phyloP scores from a whole-genome alignment of 2,113 vertebrate genomes.

The Mus musculus region DNA sequence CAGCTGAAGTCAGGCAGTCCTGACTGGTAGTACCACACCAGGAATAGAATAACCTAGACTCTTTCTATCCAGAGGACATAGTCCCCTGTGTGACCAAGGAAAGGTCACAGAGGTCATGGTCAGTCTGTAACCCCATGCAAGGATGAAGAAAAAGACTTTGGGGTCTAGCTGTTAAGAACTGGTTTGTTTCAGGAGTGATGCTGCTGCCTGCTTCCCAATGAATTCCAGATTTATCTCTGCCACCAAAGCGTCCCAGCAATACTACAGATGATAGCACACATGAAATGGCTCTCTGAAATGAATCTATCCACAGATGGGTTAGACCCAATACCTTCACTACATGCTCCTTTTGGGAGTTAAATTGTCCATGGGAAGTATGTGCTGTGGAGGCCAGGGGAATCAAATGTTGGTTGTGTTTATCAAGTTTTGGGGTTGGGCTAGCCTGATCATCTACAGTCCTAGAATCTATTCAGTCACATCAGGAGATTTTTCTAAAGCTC shows the following conservation, averaged over 20 bases:
- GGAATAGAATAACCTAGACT: not conserved
- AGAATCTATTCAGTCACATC: not conserved
- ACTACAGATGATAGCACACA: not conserved
- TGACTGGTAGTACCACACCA: not conserved
- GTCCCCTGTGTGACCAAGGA: not conserved
- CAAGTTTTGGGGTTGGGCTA: not conserved
- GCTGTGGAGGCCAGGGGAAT: not conserved
- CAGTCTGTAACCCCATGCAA: not conserved
- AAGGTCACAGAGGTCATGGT: not conserved
- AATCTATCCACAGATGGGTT: not conserved
- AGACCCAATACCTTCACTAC: not conserved
- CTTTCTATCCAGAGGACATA: not conserved
- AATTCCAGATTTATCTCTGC: not conserved
- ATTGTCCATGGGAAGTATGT: not conserved
- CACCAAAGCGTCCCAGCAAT: too few species aligned
- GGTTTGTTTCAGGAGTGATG: not conserved
- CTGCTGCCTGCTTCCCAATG: not conserved
- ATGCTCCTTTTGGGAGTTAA: not conserved
- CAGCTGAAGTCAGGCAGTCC: fast-evolving
- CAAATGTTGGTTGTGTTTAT: not conserved
- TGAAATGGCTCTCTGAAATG: not conserved
- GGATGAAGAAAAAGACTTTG: not conserved
- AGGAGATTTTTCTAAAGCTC: not conserved
- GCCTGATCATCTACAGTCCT: fast-evolving
- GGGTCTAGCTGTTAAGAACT: too few species aligned